These are phyloP conservation scores for Neodontobutis hainanensis DNA, from an alignment of 2,113 vertebrate genomes.

Conservation along the genomic window DNA sequence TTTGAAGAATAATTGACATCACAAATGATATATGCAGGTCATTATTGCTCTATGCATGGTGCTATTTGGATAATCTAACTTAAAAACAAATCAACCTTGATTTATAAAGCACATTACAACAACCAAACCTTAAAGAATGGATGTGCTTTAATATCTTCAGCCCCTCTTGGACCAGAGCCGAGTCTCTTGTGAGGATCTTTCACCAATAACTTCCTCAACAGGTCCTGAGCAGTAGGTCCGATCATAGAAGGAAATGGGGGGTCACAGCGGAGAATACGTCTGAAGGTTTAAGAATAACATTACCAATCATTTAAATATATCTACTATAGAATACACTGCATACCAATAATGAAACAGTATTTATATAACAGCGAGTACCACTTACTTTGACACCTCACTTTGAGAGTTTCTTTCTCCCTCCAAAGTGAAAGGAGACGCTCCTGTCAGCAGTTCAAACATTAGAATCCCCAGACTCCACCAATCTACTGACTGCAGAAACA, in stretches of 20 bases:
- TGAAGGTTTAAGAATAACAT: conserved; percentile 37
- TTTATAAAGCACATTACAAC: too few species aligned
- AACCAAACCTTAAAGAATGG: conserved; percentile 86
- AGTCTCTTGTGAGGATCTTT: conserved; percentile 90
- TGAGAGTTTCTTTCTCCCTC: conserved; percentile 92
- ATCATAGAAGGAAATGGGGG: conserved; percentile 88
- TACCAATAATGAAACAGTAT: neutral
- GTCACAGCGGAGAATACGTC: conserved; percentile 89
- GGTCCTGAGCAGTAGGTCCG: conserved; percentile 84
- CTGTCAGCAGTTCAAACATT: conserved; percentile 90
- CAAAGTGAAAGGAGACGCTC: conserved; percentile 90
- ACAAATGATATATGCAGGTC: neutral
- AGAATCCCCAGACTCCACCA: conserved; percentile 94
- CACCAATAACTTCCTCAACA: conserved; percentile 85
- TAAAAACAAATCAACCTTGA: too few species aligned
- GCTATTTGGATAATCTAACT: too few species aligned
- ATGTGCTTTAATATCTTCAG: conserved; percentile 87
- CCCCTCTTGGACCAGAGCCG: conserved; percentile 85
- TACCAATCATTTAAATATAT: neutral
- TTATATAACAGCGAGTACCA: neutral
- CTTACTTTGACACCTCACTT: conserved; percentile 91
- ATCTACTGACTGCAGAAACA: conserved; percentile 83
- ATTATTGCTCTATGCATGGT: neutral
- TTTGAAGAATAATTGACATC: neutral
- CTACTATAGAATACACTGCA: neutral